A percentile compares a stretch with the other conserved stretches of the same genome.
phyloP scores from a whole-genome alignment of 1,140 invertebrate genomes.

The Microplitis mediator region DNA sequence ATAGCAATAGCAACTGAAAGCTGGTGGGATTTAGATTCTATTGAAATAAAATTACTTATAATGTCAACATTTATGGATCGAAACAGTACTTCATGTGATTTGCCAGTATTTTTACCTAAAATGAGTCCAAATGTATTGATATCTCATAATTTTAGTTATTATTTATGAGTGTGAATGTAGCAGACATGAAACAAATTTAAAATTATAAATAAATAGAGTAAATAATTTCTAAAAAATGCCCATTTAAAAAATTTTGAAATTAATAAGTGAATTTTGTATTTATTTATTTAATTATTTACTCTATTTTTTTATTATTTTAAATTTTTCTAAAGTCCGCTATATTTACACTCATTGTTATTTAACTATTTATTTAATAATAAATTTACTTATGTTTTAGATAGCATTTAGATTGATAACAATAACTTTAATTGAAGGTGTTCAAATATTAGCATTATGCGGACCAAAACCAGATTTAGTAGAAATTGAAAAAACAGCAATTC shows the following conservation, averaged over 20 bases:
- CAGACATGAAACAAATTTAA: too few relatives aligned
- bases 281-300: too few relatives aligned
- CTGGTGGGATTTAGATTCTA: conserved; percentile 76
- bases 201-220: not conserved
- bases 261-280: too few relatives aligned
- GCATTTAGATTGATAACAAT: conserved; percentile 81
- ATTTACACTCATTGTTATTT: not conserved
- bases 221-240: not conserved
- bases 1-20: conserved; percentile 78
- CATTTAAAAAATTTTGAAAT: too few relatives aligned
- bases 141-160: not conserved
- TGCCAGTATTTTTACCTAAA: conserved; percentile 80
- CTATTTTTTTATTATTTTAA: not conserved
- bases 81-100: conserved; percentile 72
- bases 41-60: conserved; percentile 76
- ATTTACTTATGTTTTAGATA: conserved; percentile 64
- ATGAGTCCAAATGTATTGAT: conserved; percentile 77
- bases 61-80: conserved; percentile 70
- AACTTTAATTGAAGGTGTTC: conserved; percentile 73
- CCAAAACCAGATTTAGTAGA: conserved; percentile 74
- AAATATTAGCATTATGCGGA: conserved; percentile 79
- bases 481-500: conserved; percentile 73
- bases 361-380: not conserved
- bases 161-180: not conserved
- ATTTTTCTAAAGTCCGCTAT: not conserved